Conservation (phyloP, 2,797 vertebrate species). For the Astyanax mexicanus region DNA sequence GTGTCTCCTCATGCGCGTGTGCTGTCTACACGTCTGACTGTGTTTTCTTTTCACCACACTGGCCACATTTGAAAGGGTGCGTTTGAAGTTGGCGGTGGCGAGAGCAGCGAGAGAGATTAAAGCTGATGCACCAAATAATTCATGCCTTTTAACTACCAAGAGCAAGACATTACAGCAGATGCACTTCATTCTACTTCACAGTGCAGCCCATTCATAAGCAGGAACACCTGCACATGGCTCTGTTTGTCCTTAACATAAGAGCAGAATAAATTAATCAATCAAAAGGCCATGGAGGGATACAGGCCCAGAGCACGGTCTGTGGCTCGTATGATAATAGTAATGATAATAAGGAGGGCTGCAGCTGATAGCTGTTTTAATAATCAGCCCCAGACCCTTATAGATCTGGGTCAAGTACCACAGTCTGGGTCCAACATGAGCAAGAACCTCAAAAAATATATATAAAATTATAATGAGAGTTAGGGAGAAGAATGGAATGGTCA, state of each 20-base stretch:
- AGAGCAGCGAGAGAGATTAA: conserved; percentile 24
- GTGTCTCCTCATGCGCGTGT: neutral
- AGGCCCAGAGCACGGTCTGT: neutral
- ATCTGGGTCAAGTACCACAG: conserved; percentile 45
- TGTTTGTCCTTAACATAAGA: conserved; percentile 1
- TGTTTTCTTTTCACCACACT: conserved; percentile 1
- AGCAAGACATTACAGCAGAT: conserved; percentile 16
- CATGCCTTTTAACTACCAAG: conserved; percentile 17
- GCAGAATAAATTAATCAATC: neutral
- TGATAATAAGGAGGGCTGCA: conserved; percentile 22
- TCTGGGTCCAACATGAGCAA: conserved; percentile 39
- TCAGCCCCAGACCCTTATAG: conserved; percentile 43
- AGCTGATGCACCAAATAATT: conserved; percentile 20
- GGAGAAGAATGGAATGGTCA: too few species aligned
- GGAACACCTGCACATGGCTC: conserved; percentile 8
- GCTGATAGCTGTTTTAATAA: conserved; percentile 40
- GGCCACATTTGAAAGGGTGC: conserved; percentile 27
- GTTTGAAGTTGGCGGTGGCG: conserved; percentile 18
- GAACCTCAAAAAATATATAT: too few species aligned
- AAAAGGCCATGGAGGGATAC: conserved; percentile 14
- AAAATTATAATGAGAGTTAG: too few species aligned
- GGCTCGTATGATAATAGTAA: conserved; percentile 23
- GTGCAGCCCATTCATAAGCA: neutral
- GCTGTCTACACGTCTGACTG: conserved; percentile 6
- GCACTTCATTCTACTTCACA: conserved; percentile 23